Evolutionary conservation across 2,797 vertebrate genomes (phyloP).

Genomic region (Sebastes alutus): DNA sequence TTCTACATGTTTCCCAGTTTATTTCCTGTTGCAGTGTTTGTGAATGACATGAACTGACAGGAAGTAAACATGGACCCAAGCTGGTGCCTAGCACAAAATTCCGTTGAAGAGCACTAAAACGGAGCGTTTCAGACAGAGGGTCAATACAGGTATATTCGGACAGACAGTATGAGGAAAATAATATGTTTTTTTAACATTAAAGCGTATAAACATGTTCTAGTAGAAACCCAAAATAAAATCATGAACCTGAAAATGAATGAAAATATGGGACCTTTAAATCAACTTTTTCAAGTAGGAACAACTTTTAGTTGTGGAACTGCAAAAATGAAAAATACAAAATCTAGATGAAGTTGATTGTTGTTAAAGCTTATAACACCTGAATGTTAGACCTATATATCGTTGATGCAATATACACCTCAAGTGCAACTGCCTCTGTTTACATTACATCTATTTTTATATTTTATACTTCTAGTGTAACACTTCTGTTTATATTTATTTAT

Average conservation of each 20-base stretch:
- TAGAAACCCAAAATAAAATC: not conserved
- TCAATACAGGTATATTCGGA: no score
- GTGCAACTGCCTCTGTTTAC: no score
- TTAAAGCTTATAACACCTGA: not conserved
- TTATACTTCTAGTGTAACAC: no score
- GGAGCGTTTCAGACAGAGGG: not conserved
- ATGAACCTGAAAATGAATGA: not conserved
- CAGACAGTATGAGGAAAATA: no score
- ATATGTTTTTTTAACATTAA: not conserved
- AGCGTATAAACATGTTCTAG: not conserved
- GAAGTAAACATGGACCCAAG: no score
- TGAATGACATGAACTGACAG: no score
- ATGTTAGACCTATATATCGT: not conserved
- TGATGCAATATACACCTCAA: no score
- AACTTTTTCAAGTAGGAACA: not conserved
- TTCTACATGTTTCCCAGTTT: no score
- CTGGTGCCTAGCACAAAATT: no score
- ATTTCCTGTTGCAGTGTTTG: no score
- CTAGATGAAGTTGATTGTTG: fast-evolving
- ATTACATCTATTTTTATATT: no score
- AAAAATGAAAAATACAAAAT: not conserved
- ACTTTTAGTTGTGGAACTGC: fast-evolving
- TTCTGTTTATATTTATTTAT: no score
- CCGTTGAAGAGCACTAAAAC: fast-evolving
- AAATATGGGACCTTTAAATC: not conserved